Conservation (phyloP, 2,113 vertebrate species). For the Anolis sagrei region DNA sequence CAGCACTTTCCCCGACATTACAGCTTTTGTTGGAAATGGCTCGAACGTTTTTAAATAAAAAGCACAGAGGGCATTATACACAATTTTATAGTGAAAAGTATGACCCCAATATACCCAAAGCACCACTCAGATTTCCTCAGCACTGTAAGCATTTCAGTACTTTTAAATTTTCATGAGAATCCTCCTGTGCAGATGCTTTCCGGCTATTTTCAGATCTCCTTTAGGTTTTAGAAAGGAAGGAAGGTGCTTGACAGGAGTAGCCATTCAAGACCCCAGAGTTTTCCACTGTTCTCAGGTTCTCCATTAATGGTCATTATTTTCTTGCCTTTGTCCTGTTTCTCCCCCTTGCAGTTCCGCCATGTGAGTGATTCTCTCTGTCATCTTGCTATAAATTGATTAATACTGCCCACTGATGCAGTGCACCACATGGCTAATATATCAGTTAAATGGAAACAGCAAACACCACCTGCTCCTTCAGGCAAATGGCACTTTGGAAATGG, state of each 20-base stretch:
- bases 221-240: conserved; percentile 54
- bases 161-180: conserved; percentile 35
- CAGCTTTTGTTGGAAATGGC: not conserved
- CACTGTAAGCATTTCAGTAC: not conserved
- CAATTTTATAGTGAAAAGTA: conserved; percentile 1
- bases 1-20: not conserved
- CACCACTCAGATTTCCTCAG: not conserved
- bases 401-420: conserved; percentile 83
- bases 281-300: conserved; percentile 53
- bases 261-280: conserved; percentile 57
- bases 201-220: conserved; percentile 59
- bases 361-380: conserved; percentile 86
- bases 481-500: conserved; percentile 87
- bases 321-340: conserved; percentile 72
- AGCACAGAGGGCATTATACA: not conserved
- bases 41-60: not conserved
- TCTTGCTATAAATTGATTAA: conserved; percentile 85
- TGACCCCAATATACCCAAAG: not conserved
- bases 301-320: conserved; percentile 77
- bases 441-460: conserved; percentile 89
- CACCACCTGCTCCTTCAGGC: conserved; percentile 88
- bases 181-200: conserved; percentile 45
- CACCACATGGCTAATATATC: conserved; percentile 88
- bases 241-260: conserved; percentile 36
- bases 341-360: conserved; percentile 75